Conservation (phyloP, 2,888 invertebrate genomes). For the Dichetophora obliterata region DNA sequence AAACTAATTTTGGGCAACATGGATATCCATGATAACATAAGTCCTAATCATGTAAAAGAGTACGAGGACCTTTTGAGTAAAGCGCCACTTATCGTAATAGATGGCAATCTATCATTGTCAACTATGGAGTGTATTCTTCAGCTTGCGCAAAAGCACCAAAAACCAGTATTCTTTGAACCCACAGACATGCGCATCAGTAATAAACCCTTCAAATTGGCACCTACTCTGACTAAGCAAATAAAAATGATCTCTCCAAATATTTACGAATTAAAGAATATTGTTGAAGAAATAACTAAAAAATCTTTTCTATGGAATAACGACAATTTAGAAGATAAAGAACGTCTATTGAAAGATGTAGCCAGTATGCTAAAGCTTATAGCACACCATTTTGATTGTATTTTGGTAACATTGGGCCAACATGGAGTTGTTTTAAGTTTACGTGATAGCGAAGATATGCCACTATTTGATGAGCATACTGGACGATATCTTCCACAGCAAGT, state of each 20-base stretch:
- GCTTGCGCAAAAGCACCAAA: slow-evolving; percentile 73
- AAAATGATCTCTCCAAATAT: slow-evolving; percentile 84
- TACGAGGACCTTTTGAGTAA: slow-evolving; percentile 74
- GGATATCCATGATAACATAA: slow-evolving; percentile 81
- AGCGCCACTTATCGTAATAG: slow-evolving; percentile 84
- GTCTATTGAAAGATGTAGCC: slow-evolving; percentile 59
- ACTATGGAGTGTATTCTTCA: slow-evolving; percentile 77
- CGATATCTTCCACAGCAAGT: slow-evolving; percentile 35
- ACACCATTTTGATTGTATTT: slow-evolving; percentile 72
- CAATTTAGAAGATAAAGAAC: background rate
- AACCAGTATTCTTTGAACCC: slow-evolving; percentile 93
- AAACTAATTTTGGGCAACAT: slow-evolving; percentile 87
- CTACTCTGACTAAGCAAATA: slow-evolving; percentile 58
- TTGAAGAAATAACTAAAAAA: slow-evolving; percentile 68
- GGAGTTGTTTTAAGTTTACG: slow-evolving; percentile 72
- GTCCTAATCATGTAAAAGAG: slow-evolving; percentile 75
- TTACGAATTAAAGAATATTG: slow-evolving; percentile 80
- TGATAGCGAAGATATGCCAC: slow-evolving; percentile 44
- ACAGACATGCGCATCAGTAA: slow-evolving; percentile 84
- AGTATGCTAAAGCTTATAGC: slow-evolving; percentile 67
- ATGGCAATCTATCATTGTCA: slow-evolving; percentile 82
- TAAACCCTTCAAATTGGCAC: slow-evolving; percentile 75
- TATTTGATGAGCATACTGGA: slow-evolving; percentile 47
- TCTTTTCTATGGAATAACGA: slow-evolving; percentile 44
- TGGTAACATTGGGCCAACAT: slow-evolving; percentile 75